These are phyloP conservation scores for Diadumene lineata DNA, from an alignment of 92 coral and sea anemone genomes.

Conservation along the genomic window DNA sequence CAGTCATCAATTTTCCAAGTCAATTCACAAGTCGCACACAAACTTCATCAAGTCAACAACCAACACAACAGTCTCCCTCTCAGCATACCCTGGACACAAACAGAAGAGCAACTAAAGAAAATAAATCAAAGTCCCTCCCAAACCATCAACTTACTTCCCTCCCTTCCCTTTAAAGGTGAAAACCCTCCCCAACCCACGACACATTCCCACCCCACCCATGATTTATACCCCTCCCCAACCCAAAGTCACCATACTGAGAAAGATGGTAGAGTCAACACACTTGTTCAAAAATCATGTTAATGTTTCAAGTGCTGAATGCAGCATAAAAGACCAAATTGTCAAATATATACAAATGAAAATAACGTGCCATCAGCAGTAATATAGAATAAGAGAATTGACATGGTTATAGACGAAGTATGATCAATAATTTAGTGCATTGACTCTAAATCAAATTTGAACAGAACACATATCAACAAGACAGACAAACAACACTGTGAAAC, in stretches of 20 bases:
- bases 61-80: neutral
- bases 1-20: neutral
- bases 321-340: neutral
- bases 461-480: too few relatives aligned
- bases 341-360: neutral
- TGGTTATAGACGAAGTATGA: too few relatives aligned
- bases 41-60: neutral
- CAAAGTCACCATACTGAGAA: conserved; percentile 12
- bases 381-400: too few relatives aligned
- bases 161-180: neutral
- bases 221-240: neutral
- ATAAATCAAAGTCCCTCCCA: neutral
- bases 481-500: too few relatives aligned
- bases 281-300: neutral
- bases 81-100: too few relatives aligned
- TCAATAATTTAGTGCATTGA: too few relatives aligned
- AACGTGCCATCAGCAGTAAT: too few relatives aligned
- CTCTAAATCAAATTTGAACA: too few relatives aligned
- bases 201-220: too few relatives aligned
- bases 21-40: neutral
- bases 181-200: neutral
- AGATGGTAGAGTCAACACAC: neutral
- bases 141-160: neutral
- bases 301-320: neutral
- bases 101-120: neutral